These are phyloP conservation scores for Panagrolaimus sp. DNA, from an alignment of 1,140 invertebrate species.

Conservation along the genomic window DNA sequence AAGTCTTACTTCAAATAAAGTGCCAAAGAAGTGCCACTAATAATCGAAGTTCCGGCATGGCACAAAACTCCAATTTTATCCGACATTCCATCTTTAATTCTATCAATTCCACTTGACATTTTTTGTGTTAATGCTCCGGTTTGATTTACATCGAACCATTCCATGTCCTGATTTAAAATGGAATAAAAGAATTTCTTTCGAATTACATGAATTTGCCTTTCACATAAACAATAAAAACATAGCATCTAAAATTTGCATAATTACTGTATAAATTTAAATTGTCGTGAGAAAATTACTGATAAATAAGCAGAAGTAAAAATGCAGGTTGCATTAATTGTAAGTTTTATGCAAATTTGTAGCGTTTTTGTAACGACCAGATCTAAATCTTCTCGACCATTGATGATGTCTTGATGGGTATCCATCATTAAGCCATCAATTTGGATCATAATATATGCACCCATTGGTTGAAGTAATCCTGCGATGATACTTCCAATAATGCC, in stretches of 20 bases:
- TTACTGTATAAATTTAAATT: conserved; percentile 23
- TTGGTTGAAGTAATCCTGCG: conserved; percentile 27
- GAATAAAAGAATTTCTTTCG: conserved; percentile 7
- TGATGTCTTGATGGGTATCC: conserved; percentile 29
- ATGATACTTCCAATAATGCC: conserved; percentile 24
- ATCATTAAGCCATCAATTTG: conserved; percentile 33
- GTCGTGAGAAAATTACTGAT: conserved; percentile 30
- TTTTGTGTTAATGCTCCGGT: conserved; percentile 25
- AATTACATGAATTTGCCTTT: conserved; percentile 26
- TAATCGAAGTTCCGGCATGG: conserved; percentile 21
- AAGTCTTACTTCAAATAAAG: conserved; percentile 31
- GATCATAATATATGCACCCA: conserved; percentile 39
- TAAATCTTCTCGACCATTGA: conserved; percentile 16
- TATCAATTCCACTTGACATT: conserved; percentile 28
- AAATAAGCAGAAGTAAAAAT: conserved; percentile 29
- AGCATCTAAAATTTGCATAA: conserved; percentile 11
- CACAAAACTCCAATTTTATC: conserved; percentile 58
- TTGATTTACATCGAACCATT: conserved; percentile 27
- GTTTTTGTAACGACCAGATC: neutral
- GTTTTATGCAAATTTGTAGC: neutral
- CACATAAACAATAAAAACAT: conserved; percentile 21
- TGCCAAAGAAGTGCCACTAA: conserved; percentile 22
- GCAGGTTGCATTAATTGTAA: neutral
- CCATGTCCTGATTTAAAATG: conserved; percentile 27
- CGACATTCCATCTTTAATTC: conserved; percentile 29